Conservation (phyloP, 2,113 vertebrate genomes). For the Herpetotheres cachinnans region DNA sequence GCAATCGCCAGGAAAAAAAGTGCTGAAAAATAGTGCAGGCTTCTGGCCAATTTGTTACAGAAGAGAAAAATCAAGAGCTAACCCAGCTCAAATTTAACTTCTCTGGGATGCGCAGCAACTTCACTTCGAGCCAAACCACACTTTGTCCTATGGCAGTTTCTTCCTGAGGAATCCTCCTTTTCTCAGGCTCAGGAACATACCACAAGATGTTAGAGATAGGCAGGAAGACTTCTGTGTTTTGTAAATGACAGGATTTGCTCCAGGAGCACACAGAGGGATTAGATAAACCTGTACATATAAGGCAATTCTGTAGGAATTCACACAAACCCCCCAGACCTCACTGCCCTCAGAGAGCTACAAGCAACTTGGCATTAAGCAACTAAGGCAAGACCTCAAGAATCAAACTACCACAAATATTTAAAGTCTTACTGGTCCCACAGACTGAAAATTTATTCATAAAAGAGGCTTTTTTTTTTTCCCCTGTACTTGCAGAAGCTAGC, state of each 20-base stretch:
- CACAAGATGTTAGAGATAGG: constrained; percentile 21
- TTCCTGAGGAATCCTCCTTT: background rate
- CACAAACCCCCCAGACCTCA: background rate
- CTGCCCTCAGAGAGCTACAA: background rate
- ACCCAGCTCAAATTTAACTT: background rate
- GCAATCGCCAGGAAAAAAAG: background rate
- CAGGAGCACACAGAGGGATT: background rate
- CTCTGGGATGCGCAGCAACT: background rate
- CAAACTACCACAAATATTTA: background rate
- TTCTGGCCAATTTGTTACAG: background rate
- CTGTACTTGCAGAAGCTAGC: background rate
- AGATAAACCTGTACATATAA: background rate
- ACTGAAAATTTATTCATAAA: background rate
- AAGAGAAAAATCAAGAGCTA: background rate
- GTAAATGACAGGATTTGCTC: background rate
- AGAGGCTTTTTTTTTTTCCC: background rate
- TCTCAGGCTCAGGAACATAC: constrained; percentile 39
- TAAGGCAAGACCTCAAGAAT: background rate
- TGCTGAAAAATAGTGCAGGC: background rate
- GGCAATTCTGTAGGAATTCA: background rate
- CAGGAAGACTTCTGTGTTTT: background rate
- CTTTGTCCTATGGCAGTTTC: background rate
- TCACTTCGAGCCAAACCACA: background rate
- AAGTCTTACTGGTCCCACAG: background rate
- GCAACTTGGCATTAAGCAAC: background rate